phyloP scores from a whole-genome alignment of 2,888 invertebrate genomes.

The Tipula unca region DNA sequence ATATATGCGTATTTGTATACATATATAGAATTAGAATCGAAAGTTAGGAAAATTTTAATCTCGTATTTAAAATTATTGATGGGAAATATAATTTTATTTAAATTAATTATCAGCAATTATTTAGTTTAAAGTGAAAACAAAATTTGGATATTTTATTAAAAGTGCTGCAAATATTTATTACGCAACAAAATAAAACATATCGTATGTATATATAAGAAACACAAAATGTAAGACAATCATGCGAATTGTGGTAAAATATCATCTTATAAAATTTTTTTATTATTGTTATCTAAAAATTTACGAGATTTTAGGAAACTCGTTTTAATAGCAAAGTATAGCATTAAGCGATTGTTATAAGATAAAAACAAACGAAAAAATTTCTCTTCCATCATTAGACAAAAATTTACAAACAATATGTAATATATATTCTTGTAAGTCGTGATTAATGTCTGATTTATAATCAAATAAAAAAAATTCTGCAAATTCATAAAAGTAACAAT shows the following conservation, averaged over 20 bases:
- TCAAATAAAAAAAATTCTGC: too few relatives aligned
- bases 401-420: not conserved
- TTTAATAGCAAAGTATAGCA: not conserved
- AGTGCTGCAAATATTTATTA: not conserved
- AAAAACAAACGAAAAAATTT: not conserved
- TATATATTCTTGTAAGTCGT: too few relatives aligned
- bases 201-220: not conserved
- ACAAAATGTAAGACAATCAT: not conserved
- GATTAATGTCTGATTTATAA: too few relatives aligned
- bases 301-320: not conserved
- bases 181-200: not conserved
- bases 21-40: not conserved
- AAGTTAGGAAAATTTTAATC: not conserved
- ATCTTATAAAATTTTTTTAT: not conserved
- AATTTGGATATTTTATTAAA: not conserved
- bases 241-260: not conserved
- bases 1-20: too few relatives aligned
- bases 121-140: not conserved
- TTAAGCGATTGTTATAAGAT: not conserved
- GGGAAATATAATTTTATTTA: not conserved
- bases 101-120: not conserved
- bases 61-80: not conserved
- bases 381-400: not conserved
- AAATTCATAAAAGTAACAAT: too few relatives aligned
- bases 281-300: not conserved